phyloP scores from a whole-genome alignment of 2,797 vertebrate species.

The Microhierax caerulescens region DNA sequence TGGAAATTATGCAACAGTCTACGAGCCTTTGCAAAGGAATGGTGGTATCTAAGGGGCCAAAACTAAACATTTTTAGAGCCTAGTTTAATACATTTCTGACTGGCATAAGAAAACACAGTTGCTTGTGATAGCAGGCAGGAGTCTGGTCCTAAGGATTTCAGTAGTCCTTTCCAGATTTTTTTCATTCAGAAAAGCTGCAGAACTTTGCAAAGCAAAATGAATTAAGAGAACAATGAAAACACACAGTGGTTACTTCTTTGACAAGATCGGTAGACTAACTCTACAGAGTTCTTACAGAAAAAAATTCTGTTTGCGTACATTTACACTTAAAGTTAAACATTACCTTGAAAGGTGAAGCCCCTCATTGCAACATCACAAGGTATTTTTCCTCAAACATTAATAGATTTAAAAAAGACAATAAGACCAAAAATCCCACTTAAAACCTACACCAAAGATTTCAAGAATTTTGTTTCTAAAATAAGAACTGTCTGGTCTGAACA shows the following conservation, averaged over 20 bases:
- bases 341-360: constrained; percentile 30
- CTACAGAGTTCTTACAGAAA: background rate
- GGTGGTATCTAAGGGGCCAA: background rate
- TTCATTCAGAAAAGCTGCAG: background rate
- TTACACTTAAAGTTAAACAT: constrained; percentile 47
- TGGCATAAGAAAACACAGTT: background rate
- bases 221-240: background rate
- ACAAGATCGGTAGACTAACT: background rate
- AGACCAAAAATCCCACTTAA: background rate
- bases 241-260: background rate
- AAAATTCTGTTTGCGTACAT: background rate
- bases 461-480: background rate
- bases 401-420: background rate
- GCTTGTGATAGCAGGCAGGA: background rate
- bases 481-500: background rate
- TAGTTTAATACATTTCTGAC: background rate
- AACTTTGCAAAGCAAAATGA: background rate
- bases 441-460: background rate
- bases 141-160: background rate
- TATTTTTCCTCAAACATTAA: constrained; percentile 32
- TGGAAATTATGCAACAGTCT: background rate
- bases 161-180: background rate
- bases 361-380: constrained; percentile 45
- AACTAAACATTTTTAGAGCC: background rate
- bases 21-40: background rate